phyloP scores from a whole-genome alignment of 2,797 vertebrate species.

The Huso huso region DNA sequence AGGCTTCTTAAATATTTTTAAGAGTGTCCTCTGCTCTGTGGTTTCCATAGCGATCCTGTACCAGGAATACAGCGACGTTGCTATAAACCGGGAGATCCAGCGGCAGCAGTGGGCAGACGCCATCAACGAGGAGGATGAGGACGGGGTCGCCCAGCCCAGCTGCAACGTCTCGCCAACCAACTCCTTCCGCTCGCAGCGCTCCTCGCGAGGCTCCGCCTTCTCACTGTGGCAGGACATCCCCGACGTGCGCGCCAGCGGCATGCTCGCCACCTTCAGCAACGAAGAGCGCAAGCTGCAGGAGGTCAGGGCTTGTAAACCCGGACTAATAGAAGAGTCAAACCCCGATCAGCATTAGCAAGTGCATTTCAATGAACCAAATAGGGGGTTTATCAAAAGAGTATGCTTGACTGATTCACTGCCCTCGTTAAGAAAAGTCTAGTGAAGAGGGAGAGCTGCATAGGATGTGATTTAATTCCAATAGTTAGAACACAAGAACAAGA shows the following conservation, averaged over 20 bases:
- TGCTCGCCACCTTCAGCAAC: slow-evolving; percentile 77
- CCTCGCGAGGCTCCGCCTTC: slow-evolving; percentile 79
- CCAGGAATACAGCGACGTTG: slow-evolving; percentile 89
- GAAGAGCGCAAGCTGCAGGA: slow-evolving; percentile 82
- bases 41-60: slow-evolving; percentile 70
- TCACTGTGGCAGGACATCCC: slow-evolving; percentile 89
- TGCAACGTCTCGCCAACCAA: slow-evolving; percentile 79
- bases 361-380: too few species aligned
- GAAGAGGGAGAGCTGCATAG: too few species aligned
- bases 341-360: too few species aligned
- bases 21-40: too few species aligned
- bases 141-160: slow-evolving; percentile 63
- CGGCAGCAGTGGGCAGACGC: slow-evolving; percentile 79
- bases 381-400: too few species aligned
- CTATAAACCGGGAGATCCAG: slow-evolving; percentile 83
- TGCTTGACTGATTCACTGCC: too few species aligned
- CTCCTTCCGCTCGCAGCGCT: slow-evolving; percentile 65
- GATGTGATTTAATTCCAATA: too few species aligned
- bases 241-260: slow-evolving; percentile 75
- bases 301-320: slow-evolving; percentile 39
- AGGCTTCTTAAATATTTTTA: too few species aligned
- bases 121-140: slow-evolving; percentile 67
- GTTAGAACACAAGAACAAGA: too few species aligned
- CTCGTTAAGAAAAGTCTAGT: too few species aligned
- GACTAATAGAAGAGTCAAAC: too few species aligned